Conservation (phyloP, 2,888 invertebrate genomes). For the Ernsta delagoae region DNA sequence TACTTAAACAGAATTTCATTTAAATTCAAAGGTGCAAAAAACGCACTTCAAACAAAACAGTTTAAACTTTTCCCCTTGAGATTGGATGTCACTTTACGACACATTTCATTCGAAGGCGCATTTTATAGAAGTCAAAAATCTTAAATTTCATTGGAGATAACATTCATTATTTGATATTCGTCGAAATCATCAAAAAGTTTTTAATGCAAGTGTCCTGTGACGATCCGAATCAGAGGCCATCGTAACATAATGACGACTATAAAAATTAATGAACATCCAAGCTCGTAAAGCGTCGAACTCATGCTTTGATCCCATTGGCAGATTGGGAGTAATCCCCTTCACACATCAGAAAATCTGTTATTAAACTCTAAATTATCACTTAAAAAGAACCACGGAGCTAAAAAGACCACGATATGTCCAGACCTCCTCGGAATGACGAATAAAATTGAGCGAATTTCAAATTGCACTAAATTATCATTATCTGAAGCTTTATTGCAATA, state of each 20-base stretch:
- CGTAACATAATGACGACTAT: conserved; percentile 44
- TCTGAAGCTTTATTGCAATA: not conserved
- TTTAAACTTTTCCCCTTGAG: not conserved
- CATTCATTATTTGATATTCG: conserved; percentile 26
- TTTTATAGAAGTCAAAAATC: conserved; percentile 19
- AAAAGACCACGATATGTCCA: not conserved
- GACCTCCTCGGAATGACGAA: not conserved
- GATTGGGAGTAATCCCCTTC: conserved; percentile 41
- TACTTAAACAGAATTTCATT: not conserved
- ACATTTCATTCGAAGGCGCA: not conserved
- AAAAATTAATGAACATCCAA: conserved; percentile 47
- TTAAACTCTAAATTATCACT: conserved; percentile 41
- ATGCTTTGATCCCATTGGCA: conserved; percentile 44
- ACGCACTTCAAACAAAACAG: conserved; percentile 4
- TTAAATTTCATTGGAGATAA: conserved; percentile 25
- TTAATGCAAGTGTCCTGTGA: conserved; percentile 37
- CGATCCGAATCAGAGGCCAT: conserved; percentile 42
- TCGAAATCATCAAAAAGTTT: conserved; percentile 23
- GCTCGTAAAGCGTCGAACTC: conserved; percentile 47
- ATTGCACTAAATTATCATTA: not conserved
- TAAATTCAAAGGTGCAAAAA: not conserved
- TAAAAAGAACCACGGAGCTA: conserved; percentile 35
- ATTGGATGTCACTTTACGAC: conserved; percentile 21
- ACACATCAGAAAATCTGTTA: conserved; percentile 43
- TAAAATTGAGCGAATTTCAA: not conserved